phyloP scores from a whole-genome alignment of 2,888 invertebrate genomes.

The Anorthoa munda region DNA sequence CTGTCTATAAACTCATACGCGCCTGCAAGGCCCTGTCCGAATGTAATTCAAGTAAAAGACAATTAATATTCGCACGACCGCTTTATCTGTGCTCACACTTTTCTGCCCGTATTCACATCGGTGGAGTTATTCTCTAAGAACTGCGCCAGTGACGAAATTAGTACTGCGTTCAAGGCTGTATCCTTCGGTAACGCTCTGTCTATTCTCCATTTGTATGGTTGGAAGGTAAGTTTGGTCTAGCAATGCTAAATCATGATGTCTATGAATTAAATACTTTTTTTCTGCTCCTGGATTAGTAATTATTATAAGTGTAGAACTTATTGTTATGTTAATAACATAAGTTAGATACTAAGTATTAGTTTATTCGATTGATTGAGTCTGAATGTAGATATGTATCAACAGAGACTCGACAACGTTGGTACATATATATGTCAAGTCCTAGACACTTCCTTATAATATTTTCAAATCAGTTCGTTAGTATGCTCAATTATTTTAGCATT shows the following conservation, averaged over 20 bases:
- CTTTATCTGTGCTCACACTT: too few species aligned
- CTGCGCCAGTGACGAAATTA: too few species aligned
- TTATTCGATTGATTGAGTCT: neutral
- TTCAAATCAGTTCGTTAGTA: neutral
- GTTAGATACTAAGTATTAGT: neutral
- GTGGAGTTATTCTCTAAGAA: too few species aligned
- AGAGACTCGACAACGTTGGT: neutral
- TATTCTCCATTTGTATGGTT: neutral
- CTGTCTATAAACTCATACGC: too few species aligned
- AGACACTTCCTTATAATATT: slow-evolving; percentile 17
- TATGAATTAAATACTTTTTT: slow-evolving; percentile 6
- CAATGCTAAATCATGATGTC: neutral
- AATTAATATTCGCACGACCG: too few species aligned
- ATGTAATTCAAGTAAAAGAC: too few species aligned
- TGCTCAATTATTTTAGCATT: slow-evolving; percentile 17
- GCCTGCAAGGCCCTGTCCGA: too few species aligned
- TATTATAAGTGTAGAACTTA: neutral
- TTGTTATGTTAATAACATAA: neutral
- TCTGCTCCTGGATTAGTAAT: neutral
- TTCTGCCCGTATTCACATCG: too few species aligned
- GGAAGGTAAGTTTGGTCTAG: neutral
- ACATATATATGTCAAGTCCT: neutral
- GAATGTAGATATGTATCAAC: neutral
- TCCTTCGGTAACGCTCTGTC: neutral
- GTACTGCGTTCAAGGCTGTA: too few species aligned